Percentiles rank a stretch among this genome's conserved stretches.
Conservation (phyloP, 2,113 vertebrate species). For the Thamnophis sirtalis region DNA sequence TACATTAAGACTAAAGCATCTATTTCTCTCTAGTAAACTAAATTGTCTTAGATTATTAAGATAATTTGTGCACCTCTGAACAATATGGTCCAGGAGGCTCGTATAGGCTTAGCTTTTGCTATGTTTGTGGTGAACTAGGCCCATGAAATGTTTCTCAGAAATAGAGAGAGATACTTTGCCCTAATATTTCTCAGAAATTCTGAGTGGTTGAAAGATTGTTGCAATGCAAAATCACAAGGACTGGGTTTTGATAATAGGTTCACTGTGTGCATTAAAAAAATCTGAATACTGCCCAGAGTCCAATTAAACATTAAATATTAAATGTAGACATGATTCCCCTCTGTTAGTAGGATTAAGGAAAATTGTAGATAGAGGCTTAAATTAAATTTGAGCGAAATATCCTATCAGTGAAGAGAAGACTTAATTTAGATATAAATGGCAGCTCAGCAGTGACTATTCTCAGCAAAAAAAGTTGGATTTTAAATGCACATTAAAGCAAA, state of each 20-base stretch:
- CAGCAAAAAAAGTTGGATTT: neutral
- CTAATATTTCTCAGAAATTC: neutral
- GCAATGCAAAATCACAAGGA: neutral
- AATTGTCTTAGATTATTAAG: neutral
- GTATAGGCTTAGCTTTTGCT: neutral
- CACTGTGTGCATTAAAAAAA: neutral
- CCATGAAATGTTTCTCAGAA: neutral
- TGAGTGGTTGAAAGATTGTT: neutral
- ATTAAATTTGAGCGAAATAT: neutral
- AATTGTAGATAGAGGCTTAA: neutral
- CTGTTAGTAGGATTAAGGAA: neutral
- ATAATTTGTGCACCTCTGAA: neutral
- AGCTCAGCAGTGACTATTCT: neutral
- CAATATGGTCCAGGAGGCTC: neutral
- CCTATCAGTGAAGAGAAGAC: neutral
- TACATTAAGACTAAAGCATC: neutral
- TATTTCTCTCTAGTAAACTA: fast-evolving
- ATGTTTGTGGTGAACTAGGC: no score
- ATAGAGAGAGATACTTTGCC: neutral
- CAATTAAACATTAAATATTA: neutral
- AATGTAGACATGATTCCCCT: neutral
- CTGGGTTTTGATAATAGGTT: neutral
- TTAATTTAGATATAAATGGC: neutral
- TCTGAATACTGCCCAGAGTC: neutral
- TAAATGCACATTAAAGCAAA: neutral